Conservation (phyloP, 2,888 invertebrate species). For the Neoaliturus tenellus region DNA sequence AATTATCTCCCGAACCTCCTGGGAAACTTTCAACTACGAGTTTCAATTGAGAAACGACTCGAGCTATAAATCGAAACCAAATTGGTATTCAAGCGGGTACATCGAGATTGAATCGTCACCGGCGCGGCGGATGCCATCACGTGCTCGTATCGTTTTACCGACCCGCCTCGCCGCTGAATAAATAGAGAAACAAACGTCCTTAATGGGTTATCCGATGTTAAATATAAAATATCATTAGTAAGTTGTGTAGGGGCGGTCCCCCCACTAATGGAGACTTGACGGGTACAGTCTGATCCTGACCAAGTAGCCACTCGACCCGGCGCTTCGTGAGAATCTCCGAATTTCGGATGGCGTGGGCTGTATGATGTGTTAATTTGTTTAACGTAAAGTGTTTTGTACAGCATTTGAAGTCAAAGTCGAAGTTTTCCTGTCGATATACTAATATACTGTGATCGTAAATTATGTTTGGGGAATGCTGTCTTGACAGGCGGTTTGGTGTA, state of each 20-base stretch:
- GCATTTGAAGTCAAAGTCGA: too few relatives aligned
- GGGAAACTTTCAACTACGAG: slow-evolving; percentile 13
- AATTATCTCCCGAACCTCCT: not conserved
- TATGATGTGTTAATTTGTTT: too few relatives aligned
- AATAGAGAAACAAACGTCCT: slow-evolving; percentile 41
- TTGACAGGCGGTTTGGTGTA: too few relatives aligned
- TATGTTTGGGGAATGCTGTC: too few relatives aligned
- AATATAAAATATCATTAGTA: slow-evolving; percentile 46
- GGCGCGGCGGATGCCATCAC: slow-evolving; percentile 30
- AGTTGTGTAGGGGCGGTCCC: slow-evolving; percentile 37
- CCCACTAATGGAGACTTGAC: slow-evolving; percentile 48
- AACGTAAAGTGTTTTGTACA: too few relatives aligned
- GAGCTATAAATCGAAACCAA: slow-evolving; percentile 42
- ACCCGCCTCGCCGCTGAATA: slow-evolving; percentile 25
- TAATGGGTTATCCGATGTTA: slow-evolving; percentile 52
- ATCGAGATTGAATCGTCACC: slow-evolving; percentile 45
- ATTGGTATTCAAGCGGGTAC: slow-evolving; percentile 34
- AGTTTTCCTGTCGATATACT: too few relatives aligned
- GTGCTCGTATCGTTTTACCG: slow-evolving; percentile 17
- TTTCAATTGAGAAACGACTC: slow-evolving; percentile 45
- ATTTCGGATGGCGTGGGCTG: too few relatives aligned
- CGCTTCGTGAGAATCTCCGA: too few relatives aligned
- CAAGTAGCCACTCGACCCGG: not conserved
- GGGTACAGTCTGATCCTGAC: slow-evolving; percentile 10
- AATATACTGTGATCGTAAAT: too few relatives aligned